Percentiles rank a stretch among this genome's conserved stretches.
Conservation (phyloP, 2,113 vertebrate species). For the Oostethus manadensis region DNA sequence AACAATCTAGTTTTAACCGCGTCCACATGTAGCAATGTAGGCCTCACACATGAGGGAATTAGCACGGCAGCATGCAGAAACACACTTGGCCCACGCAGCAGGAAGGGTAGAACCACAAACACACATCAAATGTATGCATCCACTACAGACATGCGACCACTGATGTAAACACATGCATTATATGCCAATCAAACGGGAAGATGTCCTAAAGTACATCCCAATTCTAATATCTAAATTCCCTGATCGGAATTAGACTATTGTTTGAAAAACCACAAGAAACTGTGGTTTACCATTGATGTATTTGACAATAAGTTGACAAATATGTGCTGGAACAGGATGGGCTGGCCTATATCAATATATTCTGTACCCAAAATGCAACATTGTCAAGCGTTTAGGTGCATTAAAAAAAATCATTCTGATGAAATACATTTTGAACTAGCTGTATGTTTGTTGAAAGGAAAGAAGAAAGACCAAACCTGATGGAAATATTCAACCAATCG, state of each 20-base stretch:
- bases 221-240: not conserved
- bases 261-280: too few relatives aligned
- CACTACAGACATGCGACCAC: not conserved
- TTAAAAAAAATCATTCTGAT: too few relatives aligned
- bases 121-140: constrained; percentile 24
- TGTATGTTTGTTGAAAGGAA: not conserved
- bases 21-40: constrained; percentile 74
- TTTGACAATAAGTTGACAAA: too few relatives aligned
- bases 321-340: too few relatives aligned
- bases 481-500: constrained; percentile 10
- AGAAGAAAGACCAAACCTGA: not conserved
- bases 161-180: constrained; percentile 2
- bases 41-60: constrained; percentile 70
- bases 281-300: too few relatives aligned
- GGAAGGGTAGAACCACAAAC: not conserved
- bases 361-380: too few relatives aligned
- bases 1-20: constrained; percentile 75
- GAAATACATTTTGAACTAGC: constrained; percentile 16
- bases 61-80: constrained; percentile 19
- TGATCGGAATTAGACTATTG: constrained; percentile 4
- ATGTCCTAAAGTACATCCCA: not conserved
- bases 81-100: constrained; percentile 5
- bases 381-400: too few relatives aligned
- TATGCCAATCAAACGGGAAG: not conserved
- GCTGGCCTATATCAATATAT: too few relatives aligned